Evolutionary conservation across 2,888 invertebrate species (phyloP), one percentile per base, ranked within the genome.

Genomic region (Andricus quercusramuli): DNA sequence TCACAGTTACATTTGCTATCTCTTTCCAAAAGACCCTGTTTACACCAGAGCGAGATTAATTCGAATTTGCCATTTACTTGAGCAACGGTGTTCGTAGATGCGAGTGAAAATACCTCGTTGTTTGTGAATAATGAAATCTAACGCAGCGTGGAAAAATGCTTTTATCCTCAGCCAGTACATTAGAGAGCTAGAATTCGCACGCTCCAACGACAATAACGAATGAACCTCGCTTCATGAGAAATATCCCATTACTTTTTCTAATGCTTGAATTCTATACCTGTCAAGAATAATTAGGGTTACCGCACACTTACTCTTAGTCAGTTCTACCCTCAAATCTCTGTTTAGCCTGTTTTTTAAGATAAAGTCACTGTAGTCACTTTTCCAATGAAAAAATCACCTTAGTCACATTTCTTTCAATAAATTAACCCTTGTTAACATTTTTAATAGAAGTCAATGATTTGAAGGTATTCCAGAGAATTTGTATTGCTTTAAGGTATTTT

Each of bases 121-220:
- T 74, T 74, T 74, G 51, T 32, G 32, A 74, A 74, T 74, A 74
- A 32, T 47, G 29, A 70, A 70, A 70, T 70, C 29, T 70, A 70
- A 51, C 70, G 70, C 29, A 70, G 70, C 47, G 70, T 51, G 70
- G 29, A 70, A 70, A 70, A 70, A 29, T 70, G 70, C 70, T 70
- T 70, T 70, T 51, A 70, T 70, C 67, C 41, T 22, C 41, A 70
- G 51, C 25, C 70, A 17, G 22, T 22, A n/a, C 68, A 70, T 70
- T 70, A 70, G 47, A 11, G 22, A 51, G 51, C 25, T 11, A 51
- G 29, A 70, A 70, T 51, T 51, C 51, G 32, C 51, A 51, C 29
- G 51, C 51, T 17, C 29, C 47, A 70, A 22, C 51, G 51, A 32
- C 51, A 51, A 70, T 47, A 20, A 32, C n/a, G 20, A 70, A 70